Conservation (phyloP, 2,888 invertebrate genomes). For the Bombyx huttoni region DNA sequence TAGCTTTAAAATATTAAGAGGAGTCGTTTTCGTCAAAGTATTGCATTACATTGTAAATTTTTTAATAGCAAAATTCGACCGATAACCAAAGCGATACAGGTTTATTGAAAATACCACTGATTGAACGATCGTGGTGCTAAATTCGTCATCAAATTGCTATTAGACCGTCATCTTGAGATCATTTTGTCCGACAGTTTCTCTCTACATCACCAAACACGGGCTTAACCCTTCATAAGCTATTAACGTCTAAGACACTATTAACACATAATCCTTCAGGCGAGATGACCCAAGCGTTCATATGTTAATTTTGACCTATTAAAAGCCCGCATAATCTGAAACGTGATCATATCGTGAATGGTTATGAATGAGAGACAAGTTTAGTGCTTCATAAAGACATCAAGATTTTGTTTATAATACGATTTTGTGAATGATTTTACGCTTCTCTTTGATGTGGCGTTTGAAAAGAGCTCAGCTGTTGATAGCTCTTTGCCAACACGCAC, state of each 20-base stretch:
- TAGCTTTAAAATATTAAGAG: too few relatives aligned
- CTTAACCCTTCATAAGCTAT: constrained; percentile 52
- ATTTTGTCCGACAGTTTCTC: constrained; percentile 37
- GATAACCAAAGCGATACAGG: neutral
- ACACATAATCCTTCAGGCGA: constrained; percentile 49
- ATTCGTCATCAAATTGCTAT: constrained; percentile 37
- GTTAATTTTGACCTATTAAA: constrained; percentile 58
- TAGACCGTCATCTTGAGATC: constrained; percentile 26
- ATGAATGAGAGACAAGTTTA: constrained; percentile 28
- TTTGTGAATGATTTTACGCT: neutral
- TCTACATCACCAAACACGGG: constrained; percentile 43
- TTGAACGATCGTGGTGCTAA: constrained; percentile 7
- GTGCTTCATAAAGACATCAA: constrained; percentile 17
- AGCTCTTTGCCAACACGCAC: too few relatives aligned
- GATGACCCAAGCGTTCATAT: constrained; percentile 53
- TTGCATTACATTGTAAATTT: too few relatives aligned
- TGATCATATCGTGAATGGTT: constrained; percentile 34
- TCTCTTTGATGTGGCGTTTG: neutral
- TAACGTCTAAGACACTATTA: constrained; percentile 57
- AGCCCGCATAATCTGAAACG: constrained; percentile 38
- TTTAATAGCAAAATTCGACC: neutral
- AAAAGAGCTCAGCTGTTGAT: neutral
- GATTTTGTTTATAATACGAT: constrained; percentile 1
- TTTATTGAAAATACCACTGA: neutral
- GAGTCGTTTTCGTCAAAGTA: too few relatives aligned